phyloP scores from a whole-genome alignment of 2,113 vertebrate genomes.

The Capreolus pygargus region DNA sequence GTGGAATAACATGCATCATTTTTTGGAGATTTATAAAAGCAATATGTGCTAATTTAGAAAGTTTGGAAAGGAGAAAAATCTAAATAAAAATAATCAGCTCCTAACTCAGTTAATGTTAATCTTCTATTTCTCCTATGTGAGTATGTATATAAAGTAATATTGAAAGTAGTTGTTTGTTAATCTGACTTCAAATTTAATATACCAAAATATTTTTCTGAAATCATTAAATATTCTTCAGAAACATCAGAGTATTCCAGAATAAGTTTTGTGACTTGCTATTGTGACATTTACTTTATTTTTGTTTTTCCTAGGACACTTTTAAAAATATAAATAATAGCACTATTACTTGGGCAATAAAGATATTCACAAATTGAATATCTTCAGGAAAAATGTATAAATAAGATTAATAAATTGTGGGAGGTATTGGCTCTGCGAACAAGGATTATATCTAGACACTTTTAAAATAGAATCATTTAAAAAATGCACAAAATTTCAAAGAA shows the following conservation, averaged over 20 bases:
- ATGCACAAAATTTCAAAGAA: constrained; percentile 8
- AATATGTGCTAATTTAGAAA: not conserved
- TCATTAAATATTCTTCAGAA: constrained; percentile 26
- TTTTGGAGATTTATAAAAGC: not conserved
- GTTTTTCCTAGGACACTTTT: not conserved
- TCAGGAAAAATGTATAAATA: not conserved
- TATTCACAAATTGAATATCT: constrained; percentile 2
- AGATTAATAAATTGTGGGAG: not conserved
- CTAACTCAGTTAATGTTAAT: constrained; percentile 15
- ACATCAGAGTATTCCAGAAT: not conserved
- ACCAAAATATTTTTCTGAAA: not conserved
- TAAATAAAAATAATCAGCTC: not conserved
- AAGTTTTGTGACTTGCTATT: not conserved
- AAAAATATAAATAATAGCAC: not conserved
- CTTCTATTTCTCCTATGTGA: not conserved
- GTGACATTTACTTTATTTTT: not conserved
- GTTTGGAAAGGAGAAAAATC: not conserved
- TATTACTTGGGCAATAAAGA: not conserved
- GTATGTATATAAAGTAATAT: not conserved
- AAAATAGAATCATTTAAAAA: constrained; percentile 38
- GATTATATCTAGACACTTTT: not conserved
- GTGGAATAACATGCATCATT: not conserved
- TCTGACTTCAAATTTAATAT: not conserved
- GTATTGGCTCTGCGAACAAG: not conserved
- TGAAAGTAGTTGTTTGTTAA: not conserved